Conservation (phyloP, 2,113 vertebrate genomes). For the Alosa alosa region DNA sequence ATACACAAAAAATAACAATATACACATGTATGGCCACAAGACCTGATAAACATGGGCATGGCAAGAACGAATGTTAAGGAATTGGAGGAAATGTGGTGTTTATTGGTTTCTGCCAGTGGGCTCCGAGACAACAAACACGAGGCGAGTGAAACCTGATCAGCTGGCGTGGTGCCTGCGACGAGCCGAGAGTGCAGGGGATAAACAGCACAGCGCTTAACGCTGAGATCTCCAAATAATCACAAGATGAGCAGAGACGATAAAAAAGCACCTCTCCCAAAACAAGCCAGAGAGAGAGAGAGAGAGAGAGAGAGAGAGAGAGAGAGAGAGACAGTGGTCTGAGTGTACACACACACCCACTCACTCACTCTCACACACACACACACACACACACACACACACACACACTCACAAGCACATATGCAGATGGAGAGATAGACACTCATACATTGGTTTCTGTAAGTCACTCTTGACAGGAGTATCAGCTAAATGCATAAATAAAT, state of each 20-base stretch:
- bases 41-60: slow-evolving; percentile 44
- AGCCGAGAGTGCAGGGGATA: slow-evolving; percentile 23
- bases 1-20: neutral
- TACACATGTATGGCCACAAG: neutral
- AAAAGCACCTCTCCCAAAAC: slow-evolving; percentile 1
- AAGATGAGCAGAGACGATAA: slow-evolving; percentile 52
- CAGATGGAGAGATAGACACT: neutral
- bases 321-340: neutral
- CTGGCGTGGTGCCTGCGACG: slow-evolving; percentile 53
- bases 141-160: slow-evolving; percentile 63
- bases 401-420: neutral
- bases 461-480: too few relatives aligned
- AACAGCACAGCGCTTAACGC: slow-evolving; percentile 50
- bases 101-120: slow-evolving; percentile 69
- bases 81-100: slow-evolving; percentile 61
- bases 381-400: neutral
- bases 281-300: neutral
- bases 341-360: neutral
- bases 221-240: slow-evolving; percentile 54
- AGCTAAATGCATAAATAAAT: too few relatives aligned
- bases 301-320: neutral
- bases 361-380: neutral
- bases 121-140: slow-evolving; percentile 64
- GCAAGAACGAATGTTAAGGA: slow-evolving; percentile 34
- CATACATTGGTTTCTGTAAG: neutral